A percentile compares a stretch with the other conserved stretches of the same genome.
These are phyloP conservation scores for Chrysolina haemoptera DNA, from an alignment of 2,888 invertebrate species.

Conservation along the genomic window DNA sequence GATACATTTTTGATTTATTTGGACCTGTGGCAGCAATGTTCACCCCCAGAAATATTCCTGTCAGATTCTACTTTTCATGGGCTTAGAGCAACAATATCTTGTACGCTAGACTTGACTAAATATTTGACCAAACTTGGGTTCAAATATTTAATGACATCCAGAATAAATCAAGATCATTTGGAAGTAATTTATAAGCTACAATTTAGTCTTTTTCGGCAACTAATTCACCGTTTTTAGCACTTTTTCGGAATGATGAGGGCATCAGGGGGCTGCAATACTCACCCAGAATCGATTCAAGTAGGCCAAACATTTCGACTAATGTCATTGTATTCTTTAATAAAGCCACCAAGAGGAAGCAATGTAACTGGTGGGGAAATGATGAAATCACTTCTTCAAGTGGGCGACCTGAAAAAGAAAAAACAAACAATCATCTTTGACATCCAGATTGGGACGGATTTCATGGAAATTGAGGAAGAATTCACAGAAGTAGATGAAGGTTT, in stretches of 20 bases:
- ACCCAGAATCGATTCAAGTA: constrained; percentile 10
- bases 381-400: too few species aligned
- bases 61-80: not conserved
- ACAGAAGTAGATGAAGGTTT: too few species aligned
- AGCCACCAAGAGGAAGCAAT: too few species aligned
- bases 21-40: constrained; percentile 2
- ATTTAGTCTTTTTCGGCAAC: too few species aligned
- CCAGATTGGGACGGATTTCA: too few species aligned
- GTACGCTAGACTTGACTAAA: not conserved
- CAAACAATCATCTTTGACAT: too few species aligned
- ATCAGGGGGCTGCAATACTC: constrained; percentile 2
- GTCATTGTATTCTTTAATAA: too few species aligned
- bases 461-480: too few species aligned
- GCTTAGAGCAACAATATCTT: not conserved
- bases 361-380: too few species aligned
- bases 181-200: not conserved
- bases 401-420: too few species aligned
- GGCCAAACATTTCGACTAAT: constrained; percentile 8
- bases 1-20: constrained; percentile 1
- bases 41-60: not conserved
- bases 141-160: too few species aligned
- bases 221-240: not conserved
- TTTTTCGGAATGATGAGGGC: too few species aligned
- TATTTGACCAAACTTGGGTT: not conserved
- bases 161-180: not conserved